Evolutionary conservation across 2,797 vertebrate genomes (phyloP), one percentile per base, ranked within the genome.

Genomic region (Mycteria americana): DNA sequence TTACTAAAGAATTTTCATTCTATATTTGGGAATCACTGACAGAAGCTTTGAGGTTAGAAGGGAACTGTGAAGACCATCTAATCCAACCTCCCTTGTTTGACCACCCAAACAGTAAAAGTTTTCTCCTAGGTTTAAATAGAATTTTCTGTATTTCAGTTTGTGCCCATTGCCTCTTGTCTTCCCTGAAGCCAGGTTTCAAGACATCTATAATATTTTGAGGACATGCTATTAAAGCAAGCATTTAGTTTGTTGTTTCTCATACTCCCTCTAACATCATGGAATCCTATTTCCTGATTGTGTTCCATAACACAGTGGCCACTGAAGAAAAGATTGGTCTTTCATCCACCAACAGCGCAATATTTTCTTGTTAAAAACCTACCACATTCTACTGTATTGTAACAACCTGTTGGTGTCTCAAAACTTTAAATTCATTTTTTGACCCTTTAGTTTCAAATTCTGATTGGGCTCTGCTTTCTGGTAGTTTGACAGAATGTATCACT

Each of bases 401-500:
- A 59, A 39, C 41, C 46, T 39, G 11, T 7, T 53, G n/a, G 2
- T 54, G 37, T 23, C 51, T 78, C 28, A 82, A 60, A 88, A 70
- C 16, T 76, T 88, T n/a, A 78, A 74, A 57, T 88, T 56, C 13
- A 39, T 22, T 64, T 82, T 45, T 62, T 60, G 41, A n/a, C 22
- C 2, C n/a, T 93, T 73, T 45, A 28, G 60, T 92, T 97, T 91
- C 13, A 33, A 67, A 91, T 90, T 94, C 37, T 85, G 33, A 70
- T 79, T 77, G 18, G 41, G 12, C 41, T 94, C 24, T 69, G 6
- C 30, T 72, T 79, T 84, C 85, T 87, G 24, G 10, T 39, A 85
- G 8, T 54, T 88, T 93, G 43, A 70, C 43, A 78, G 54, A 45
- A 67, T 23, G 10, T 51, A n/a, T 80, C 39, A 48, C 30, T 50